phyloP scores from a whole-genome alignment of 2,113 vertebrate genomes.

The Calyptommatus sinebrachiatus region DNA sequence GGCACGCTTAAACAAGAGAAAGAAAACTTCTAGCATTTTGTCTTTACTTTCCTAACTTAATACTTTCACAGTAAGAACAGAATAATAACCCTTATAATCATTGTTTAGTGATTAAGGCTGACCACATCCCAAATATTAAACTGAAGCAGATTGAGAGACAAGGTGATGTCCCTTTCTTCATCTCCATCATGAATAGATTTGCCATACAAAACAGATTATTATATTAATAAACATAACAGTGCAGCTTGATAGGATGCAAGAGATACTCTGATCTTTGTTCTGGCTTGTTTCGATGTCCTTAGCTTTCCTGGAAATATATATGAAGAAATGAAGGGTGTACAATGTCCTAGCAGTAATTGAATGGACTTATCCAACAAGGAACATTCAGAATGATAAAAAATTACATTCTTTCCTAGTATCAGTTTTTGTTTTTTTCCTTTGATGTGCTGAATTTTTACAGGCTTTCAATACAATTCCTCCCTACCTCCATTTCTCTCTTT shows the following conservation, averaged over 20 bases:
- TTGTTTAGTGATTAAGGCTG: not conserved
- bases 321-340: conserved; percentile 16
- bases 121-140: not conserved
- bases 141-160: not conserved
- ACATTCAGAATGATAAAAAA: not conserved
- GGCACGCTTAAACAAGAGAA: too few species aligned
- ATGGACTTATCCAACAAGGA: conserved; percentile 2
- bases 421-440: not conserved
- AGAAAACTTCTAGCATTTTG: not conserved
- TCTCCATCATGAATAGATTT: not conserved
- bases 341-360: conserved; percentile 20
- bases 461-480: not conserved
- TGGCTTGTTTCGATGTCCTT: conserved; percentile 11
- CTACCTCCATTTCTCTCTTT: not conserved
- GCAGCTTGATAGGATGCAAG: not conserved
- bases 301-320: conserved; percentile 26
- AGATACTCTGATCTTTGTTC: not conserved
- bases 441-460: not conserved
- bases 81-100: not conserved
- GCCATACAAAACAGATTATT: conserved; percentile 12
- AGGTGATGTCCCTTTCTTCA: not conserved
- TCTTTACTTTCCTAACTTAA: not conserved
- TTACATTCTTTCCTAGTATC: not conserved
- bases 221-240: conserved; percentile 12
- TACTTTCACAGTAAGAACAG: not conserved